Evolutionary conservation across 2,113 vertebrate species (phyloP).

Genomic region (Cebus imitator): DNA sequence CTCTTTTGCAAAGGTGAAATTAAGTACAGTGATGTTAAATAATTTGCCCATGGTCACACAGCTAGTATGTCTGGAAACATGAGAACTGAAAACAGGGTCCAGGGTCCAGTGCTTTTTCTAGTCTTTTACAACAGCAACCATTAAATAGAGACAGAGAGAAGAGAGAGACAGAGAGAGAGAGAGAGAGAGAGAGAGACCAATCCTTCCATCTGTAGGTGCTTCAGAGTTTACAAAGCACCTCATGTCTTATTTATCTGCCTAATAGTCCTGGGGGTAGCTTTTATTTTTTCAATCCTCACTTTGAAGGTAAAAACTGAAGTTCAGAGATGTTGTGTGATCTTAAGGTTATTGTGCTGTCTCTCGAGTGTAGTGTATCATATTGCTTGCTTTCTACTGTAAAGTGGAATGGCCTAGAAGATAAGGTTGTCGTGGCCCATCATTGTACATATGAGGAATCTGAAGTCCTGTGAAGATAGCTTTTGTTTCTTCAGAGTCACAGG

Average conservation of each 20-base stretch:
- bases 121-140: not conserved
- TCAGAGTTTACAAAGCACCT: not conserved
- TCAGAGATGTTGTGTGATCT: not conserved
- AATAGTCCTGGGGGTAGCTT: not conserved
- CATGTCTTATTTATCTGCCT: not conserved
- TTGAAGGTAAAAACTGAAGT: not conserved
- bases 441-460: not conserved
- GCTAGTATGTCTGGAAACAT: not conserved
- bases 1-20: conserved; percentile 15
- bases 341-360: not conserved
- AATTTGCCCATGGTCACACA: not conserved
- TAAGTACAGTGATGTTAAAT: not conserved
- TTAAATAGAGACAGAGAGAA: no score
- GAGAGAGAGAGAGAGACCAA: no score
- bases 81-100: not conserved
- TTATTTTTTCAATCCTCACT: not conserved
- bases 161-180: no score
- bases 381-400: not conserved
- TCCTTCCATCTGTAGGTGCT: not conserved
- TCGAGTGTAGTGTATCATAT: not conserved
- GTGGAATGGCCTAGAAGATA: not conserved
- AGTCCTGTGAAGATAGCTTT: not conserved
- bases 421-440: not conserved
- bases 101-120: not conserved
- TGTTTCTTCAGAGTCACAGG: not conserved